Evolutionary conservation across 2,888 invertebrate genomes (phyloP), one percentile per base, ranked within the genome.

Genomic region (Xanthorhoe designata): DNA sequence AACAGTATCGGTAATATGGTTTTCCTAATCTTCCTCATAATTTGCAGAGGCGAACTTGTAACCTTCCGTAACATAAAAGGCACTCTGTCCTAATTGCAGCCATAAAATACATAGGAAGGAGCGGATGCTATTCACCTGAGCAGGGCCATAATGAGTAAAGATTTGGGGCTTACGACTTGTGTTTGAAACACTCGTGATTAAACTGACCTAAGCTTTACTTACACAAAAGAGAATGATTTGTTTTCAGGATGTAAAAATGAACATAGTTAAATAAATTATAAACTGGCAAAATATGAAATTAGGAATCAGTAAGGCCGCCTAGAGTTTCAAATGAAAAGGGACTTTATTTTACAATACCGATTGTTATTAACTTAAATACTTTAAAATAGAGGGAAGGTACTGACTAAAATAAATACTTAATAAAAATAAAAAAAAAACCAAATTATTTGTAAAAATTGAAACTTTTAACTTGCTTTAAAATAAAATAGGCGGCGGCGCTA

Each of bases 131-230:
- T 65, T 56, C 42, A 64, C 67, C 59, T 65, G 45, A 69, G 69
- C 72, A 64, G 66, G 71, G 66, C 68, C 70, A 72, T 74, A 75
- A 75, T 74, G 69, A 62, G 68, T 61, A 70, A 64, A 70, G 63
- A 70, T 71, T 67, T 68, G 65, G 53, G 52, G 45, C 61, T 66
- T 54, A 67, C 66, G 49, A 52, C 53, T 18, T 59, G 18, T 42
- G 66, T 64, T 66, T 42, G 13, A 42, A 42, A 13, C 38, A 13
- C 38, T 42, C 38, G 38, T 13, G 8, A 32, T 42, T 13, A 42
- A 3, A 42, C 38, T 4, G 10, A 42, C 0, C 38, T 42, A 13
- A 42, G 17, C 9, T 50, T 17, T 19, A 50, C 19, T 7, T 19
- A 6, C 51, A 24, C 10, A 51, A 2, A 17, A 13, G 19, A 24